Percentiles rank a stretch among this genome's conserved stretches.
phyloP scores from a whole-genome alignment of 2,888 invertebrate genomes.

The Ariolimax columbianus region DNA sequence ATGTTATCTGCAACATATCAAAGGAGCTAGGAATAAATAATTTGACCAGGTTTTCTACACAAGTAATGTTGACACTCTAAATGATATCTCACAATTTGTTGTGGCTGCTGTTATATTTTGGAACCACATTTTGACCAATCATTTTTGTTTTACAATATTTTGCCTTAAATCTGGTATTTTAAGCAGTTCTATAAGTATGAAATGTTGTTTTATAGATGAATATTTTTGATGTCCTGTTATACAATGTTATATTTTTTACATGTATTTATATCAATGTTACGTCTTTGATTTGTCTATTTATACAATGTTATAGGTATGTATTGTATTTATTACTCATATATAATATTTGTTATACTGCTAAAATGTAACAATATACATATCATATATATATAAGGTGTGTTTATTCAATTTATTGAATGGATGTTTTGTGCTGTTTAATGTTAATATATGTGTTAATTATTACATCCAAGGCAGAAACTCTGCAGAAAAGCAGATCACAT shows the following conservation, averaged over 20 bases:
- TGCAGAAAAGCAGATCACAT: background rate
- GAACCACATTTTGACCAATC: background rate
- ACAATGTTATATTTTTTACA: background rate
- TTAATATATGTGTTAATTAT: background rate
- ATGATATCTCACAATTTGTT: background rate
- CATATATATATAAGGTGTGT: conserved; percentile 26
- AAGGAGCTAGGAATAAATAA: background rate
- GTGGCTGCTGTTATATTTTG: background rate
- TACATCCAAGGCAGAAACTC: background rate
- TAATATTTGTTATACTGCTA: conserved; percentile 28
- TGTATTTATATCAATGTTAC: background rate
- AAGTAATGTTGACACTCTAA: background rate
- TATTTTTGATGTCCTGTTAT: background rate
- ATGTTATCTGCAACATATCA: background rate
- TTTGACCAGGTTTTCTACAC: background rate
- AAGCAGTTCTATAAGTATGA: background rate
- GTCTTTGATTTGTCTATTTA: background rate
- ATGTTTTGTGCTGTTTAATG: background rate
- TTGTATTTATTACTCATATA: conserved; percentile 4
- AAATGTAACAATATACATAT: conserved; percentile 35
- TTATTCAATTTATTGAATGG: background rate
- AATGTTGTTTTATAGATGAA: background rate
- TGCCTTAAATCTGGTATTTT: background rate
- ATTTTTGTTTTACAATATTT: background rate
- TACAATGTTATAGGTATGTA: background rate